Evolutionary conservation across 2,888 invertebrate species (phyloP).

Genomic region (Archips crataeganus): DNA sequence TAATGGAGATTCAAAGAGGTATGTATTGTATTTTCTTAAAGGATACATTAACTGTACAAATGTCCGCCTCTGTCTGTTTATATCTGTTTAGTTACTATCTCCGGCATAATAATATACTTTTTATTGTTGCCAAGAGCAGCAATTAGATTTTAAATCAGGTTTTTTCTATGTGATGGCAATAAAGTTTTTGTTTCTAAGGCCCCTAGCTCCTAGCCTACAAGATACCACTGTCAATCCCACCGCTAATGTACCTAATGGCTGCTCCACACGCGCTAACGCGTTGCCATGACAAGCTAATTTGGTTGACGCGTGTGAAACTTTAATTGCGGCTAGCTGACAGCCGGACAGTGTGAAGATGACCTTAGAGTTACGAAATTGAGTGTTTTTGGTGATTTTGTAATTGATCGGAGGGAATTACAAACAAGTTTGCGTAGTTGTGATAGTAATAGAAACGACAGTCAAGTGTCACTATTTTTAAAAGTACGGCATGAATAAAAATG

Average conservation of each 20-base stretch:
- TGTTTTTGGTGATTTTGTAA: conserved; percentile 37
- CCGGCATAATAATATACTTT: too few relatives aligned
- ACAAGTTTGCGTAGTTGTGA: neutral
- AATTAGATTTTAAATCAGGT: too few relatives aligned
- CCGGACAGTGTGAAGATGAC: conserved; percentile 48
- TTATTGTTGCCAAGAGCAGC: too few relatives aligned
- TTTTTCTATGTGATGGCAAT: too few relatives aligned
- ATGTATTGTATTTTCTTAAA: too few relatives aligned
- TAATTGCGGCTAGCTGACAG: conserved; percentile 56
- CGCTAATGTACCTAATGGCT: conserved; percentile 54
- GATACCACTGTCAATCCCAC: conserved; percentile 40
- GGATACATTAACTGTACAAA: neutral
- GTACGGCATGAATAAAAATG: neutral
- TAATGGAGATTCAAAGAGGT: too few relatives aligned
- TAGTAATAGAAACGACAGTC: neutral
- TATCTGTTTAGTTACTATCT: too few relatives aligned
- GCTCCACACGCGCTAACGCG: conserved; percentile 59
- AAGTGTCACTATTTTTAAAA: neutral
- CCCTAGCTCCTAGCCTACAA: conserved; percentile 22
- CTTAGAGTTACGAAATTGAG: conserved; percentile 49
- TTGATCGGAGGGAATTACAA: conserved; percentile 14
- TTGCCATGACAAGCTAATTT: conserved; percentile 77
- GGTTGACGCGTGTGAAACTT: conserved; percentile 66
- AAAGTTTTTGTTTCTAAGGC: neutral
- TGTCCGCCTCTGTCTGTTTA: neutral